Evolutionary conservation across 2,797 vertebrate species (phyloP), one percentile per base, ranked within the genome.

Genomic region (Spinibarbus caldwelli): DNA sequence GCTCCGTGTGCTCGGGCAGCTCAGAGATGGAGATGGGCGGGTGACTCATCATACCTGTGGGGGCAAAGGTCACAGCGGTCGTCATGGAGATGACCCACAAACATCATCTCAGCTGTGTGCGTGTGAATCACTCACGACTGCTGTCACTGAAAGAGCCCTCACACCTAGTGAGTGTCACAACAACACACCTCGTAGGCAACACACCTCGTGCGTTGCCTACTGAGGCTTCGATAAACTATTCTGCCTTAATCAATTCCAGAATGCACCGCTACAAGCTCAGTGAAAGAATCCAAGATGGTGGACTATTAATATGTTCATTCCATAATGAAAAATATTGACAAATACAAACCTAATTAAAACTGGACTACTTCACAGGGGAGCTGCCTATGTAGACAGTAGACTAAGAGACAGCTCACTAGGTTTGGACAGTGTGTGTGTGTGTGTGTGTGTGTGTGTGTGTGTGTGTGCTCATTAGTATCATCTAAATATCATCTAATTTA

Each of bases 31-130:
- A 96, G 92, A 99, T 97, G 43, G 97, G 97, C 0, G 98, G 98
- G 89, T 99, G 98, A 94, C 96, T 99, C 92, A 99, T 96, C 98
- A 99, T 99, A 88, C 97, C 98, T 99, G 92, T 10, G 70, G 49
- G 71, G 78, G 49, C 80, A 88, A 72, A 88, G 82, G 86, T 85
- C 70, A 89, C 70, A 80, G 41, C 9, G 21, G 66, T 64, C 70
- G 21, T 72, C 82, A 86, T 77, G 76, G 59, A 64, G 70, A 72
- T 31, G 26, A 84, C 23, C 49, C 26, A 86, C 64, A 43, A 76
- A 87, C 76, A 47, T 31, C 29, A 67, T 17, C 38, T 54, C 54
- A 59, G 75, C 57, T 68, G 73, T 36, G 57, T 47, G 41, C 6
- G 31, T 59, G 29, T 19, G 94, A 94, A 92, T 95, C 93, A 94